These are phyloP conservation scores for Cololabis saira DNA, from an alignment of 2,113 vertebrate genomes.

Conservation along the genomic window DNA sequence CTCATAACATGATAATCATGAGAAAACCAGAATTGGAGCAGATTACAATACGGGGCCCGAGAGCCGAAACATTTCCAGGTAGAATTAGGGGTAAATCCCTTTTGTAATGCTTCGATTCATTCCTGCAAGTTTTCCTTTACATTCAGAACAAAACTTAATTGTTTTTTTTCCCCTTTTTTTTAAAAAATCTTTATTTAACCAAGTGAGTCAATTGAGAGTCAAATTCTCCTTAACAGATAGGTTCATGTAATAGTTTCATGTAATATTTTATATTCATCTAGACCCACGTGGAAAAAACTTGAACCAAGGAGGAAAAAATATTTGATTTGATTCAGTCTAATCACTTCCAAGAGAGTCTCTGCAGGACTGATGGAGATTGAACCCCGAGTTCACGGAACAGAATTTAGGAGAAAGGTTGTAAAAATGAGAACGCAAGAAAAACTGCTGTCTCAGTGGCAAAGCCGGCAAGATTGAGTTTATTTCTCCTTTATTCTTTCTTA, in stretches of 20 bases:
- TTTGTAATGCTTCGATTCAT: too few species aligned
- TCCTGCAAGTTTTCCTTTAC: neutral
- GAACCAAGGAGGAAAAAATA: constrained; percentile 5
- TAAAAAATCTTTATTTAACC: too few species aligned
- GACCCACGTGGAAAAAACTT: constrained; percentile 10
- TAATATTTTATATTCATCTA: constrained; percentile 28
- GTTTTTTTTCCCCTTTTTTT: too few species aligned
- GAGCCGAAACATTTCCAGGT: too few species aligned
- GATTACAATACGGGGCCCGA: neutral
- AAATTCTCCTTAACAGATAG: neutral
- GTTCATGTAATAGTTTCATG: neutral
- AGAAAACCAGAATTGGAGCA: constrained; percentile 13
- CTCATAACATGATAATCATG: constrained; percentile 28
- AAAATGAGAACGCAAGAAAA: constrained; percentile 49
- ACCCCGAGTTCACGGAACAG: constrained; percentile 18
- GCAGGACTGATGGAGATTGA: constrained; percentile 41
- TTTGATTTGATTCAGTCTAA: constrained; percentile 32
- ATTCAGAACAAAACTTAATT: neutral
- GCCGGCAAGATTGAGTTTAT: constrained; percentile 45
- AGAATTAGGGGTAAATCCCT: too few species aligned
- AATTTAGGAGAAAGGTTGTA: constrained; percentile 22
- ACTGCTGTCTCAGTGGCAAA: constrained; percentile 40
- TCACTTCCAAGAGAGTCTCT: constrained; percentile 41
- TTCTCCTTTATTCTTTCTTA: constrained; percentile 24
- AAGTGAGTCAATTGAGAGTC: too few species aligned